Evolutionary conservation across 2,113 vertebrate genomes (phyloP).

Genomic region (Hassar affinis): DNA sequence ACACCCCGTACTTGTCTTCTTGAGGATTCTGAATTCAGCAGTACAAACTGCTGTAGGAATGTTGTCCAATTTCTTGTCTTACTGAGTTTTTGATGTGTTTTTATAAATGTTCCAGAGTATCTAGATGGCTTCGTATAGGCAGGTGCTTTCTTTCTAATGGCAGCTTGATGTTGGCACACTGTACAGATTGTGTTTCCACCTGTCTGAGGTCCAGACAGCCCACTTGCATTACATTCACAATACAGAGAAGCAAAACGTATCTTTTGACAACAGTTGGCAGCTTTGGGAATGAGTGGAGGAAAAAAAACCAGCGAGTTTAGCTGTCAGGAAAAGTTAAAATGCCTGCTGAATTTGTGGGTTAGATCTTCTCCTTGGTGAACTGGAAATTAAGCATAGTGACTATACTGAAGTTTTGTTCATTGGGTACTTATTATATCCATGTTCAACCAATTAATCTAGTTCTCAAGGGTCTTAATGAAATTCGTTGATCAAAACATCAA

Average conservation of each 20-base stretch:
- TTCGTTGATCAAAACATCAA: too few relatives aligned
- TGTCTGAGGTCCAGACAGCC: constrained; percentile 8
- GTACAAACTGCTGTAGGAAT: neutral
- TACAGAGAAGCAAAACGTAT: neutral
- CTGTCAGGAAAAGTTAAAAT: neutral
- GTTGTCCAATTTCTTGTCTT: neutral
- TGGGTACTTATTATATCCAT: too few relatives aligned
- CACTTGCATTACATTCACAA: neutral
- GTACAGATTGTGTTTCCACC: constrained; percentile 10
- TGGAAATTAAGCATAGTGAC: neutral
- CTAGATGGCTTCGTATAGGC: neutral
- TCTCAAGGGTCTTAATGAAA: too few relatives aligned
- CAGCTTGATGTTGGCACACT: neutral
- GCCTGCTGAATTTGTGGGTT: neutral
- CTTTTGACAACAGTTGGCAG: neutral
- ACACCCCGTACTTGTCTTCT: too few relatives aligned
- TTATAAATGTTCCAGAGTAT: neutral
- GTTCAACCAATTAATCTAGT: too few relatives aligned
- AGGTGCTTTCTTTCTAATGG: neutral
- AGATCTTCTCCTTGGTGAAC: neutral
- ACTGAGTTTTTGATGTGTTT: neutral
- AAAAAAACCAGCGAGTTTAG: neutral
- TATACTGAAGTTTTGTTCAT: neutral
- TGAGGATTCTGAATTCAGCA: too few relatives aligned
- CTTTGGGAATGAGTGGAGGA: neutral